Conservation (phyloP, 2,797 vertebrate species). For the Melanotaenia nigrans region DNA sequence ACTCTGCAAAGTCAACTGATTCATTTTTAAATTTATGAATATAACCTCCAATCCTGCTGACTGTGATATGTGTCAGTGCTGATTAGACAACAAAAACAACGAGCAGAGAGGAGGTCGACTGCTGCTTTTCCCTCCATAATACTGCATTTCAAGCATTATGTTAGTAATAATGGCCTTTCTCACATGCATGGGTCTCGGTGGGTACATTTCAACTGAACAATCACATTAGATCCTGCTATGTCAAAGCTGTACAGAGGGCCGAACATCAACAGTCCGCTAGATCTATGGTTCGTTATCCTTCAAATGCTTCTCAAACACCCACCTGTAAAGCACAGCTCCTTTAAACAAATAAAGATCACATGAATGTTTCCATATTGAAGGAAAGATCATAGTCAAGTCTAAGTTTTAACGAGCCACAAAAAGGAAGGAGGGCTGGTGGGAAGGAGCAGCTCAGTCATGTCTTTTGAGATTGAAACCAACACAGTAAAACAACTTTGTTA, state of each 20-base stretch:
- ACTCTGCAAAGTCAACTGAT: slow-evolving; percentile 54
- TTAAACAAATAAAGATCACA: not conserved
- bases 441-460: not conserved
- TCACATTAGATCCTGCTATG: slow-evolving; percentile 15
- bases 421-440: not conserved
- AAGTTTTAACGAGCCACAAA: not conserved
- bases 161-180: slow-evolving; percentile 42
- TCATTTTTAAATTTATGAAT: slow-evolving; percentile 56
- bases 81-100: slow-evolving; percentile 50
- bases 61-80: slow-evolving; percentile 38
- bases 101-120: slow-evolving; percentile 6
- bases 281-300: not conserved
- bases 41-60: slow-evolving; percentile 66
- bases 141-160: slow-evolving; percentile 49
- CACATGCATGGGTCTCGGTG: slow-evolving; percentile 9
- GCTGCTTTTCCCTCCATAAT: slow-evolving; percentile 17
- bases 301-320: not conserved
- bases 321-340: not conserved
- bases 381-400: not conserved
- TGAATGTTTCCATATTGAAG: not conserved
- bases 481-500: too few species aligned
- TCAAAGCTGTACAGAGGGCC: slow-evolving; percentile 3
- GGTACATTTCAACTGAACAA: slow-evolving; percentile 25
- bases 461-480: too few species aligned
- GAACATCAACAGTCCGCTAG: not conserved